Evolutionary conservation across 2,888 invertebrate species (phyloP).

Genomic region (Aphrophora alni): DNA sequence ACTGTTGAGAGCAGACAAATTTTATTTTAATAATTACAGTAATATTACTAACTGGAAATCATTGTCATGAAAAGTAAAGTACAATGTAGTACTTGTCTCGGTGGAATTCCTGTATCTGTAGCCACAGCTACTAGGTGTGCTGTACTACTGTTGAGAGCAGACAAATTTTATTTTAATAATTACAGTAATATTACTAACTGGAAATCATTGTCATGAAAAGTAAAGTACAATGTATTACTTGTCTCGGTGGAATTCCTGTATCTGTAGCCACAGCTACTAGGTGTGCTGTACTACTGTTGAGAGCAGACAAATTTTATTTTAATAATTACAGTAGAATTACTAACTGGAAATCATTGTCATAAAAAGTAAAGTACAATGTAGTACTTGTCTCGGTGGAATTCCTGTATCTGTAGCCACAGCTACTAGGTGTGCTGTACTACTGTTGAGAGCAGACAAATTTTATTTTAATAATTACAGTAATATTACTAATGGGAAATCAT

Average conservation of each 20-base stretch:
- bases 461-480: too few relatives aligned
- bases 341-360: too few relatives aligned
- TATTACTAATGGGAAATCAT: too few relatives aligned
- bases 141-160: constrained; percentile 62
- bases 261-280: constrained; percentile 84
- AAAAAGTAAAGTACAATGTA: too few relatives aligned
- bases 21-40: too few relatives aligned
- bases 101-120: constrained; percentile 84
- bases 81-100: constrained; percentile 65
- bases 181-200: too few relatives aligned
- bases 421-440: constrained; percentile 72
- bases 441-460: constrained; percentile 59
- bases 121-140: constrained; percentile 83
- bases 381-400: constrained; percentile 76
- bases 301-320: constrained; percentile 56
- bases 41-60: too few relatives aligned
- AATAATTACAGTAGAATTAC: too few relatives aligned
- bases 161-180: too few relatives aligned
- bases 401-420: constrained; percentile 88
- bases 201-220: too few relatives aligned
- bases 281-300: constrained; percentile 68
- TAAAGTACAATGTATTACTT: constrained; percentile 60
- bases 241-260: constrained; percentile 82
- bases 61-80: too few relatives aligned
- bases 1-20: constrained; percentile 58